These are phyloP conservation scores for Aulostomus chinensis DNA, from an alignment of 2,797 vertebrate species.

Conservation along the genomic window DNA sequence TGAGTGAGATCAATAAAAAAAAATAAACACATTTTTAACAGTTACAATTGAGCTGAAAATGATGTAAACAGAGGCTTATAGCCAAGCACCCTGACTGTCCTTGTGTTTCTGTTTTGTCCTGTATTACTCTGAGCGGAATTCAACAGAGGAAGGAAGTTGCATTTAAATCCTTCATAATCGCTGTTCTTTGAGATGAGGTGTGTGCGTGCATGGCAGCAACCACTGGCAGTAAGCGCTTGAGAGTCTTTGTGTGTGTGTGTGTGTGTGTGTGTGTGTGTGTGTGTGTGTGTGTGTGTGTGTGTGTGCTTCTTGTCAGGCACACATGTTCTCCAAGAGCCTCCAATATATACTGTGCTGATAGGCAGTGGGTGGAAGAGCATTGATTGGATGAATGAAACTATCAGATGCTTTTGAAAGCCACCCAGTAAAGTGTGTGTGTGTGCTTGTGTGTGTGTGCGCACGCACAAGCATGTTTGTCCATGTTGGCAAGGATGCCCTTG, in stretches of 20 bases:
- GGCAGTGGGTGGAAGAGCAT: conserved; percentile 38
- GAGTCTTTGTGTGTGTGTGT: conserved; percentile 1
- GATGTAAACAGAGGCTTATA: conserved; percentile 14
- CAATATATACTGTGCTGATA: conserved; percentile 20
- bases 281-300: neutral
- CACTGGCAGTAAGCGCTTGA: too few relatives aligned
- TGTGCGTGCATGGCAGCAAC: neutral
- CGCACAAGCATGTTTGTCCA: conserved; percentile 10
- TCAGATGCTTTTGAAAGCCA: conserved; percentile 74
- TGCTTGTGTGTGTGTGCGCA: conserved; percentile 25
- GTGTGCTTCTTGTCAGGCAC: conserved; percentile 45
- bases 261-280: neutral
- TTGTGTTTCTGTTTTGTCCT: conserved; percentile 44
- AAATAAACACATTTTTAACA: neutral
- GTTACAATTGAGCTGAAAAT: conserved; percentile 40
- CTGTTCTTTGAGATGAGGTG: conserved; percentile 41
- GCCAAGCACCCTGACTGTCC: conserved; percentile 24
- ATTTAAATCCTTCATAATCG: conserved; percentile 68
- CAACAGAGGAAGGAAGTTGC: conserved; percentile 50
- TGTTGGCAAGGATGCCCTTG: conserved; percentile 73
- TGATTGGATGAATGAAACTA: conserved; percentile 76
- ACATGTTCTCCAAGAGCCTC: conserved; percentile 47
- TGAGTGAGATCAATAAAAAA: neutral
- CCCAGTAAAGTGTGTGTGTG: conserved; percentile 1
- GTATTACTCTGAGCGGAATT: conserved; percentile 31